Conservation (phyloP, 1,140 invertebrate genomes). For the Brachionus manjavacas region DNA sequence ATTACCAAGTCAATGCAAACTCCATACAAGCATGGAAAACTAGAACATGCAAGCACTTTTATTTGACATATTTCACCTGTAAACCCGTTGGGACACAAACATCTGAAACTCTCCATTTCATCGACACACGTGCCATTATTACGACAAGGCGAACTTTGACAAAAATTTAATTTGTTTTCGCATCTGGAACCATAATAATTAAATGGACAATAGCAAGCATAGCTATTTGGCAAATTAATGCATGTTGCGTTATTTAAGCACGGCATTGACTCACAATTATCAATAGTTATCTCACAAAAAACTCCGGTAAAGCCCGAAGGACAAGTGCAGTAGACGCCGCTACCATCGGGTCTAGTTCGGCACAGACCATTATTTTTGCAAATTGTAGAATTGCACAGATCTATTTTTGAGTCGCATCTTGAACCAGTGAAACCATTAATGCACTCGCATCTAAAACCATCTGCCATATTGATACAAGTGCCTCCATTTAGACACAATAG, state of each 20-base stretch:
- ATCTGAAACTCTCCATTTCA: constrained; percentile 67
- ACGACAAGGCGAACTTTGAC: constrained; percentile 50
- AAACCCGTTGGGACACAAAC: constrained; percentile 78
- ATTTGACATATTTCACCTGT: constrained; percentile 61
- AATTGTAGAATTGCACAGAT: neutral
- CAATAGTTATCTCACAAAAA: constrained; percentile 17
- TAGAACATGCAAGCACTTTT: constrained; percentile 14
- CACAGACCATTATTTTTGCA: constrained; percentile 41
- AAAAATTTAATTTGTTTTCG: constrained; percentile 22
- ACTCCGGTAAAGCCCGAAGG: constrained; percentile 14
- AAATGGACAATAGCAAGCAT: constrained; percentile 33
- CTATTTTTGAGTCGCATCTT: constrained; percentile 32
- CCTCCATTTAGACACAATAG: constrained; percentile 51
- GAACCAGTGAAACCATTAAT: constrained; percentile 41
- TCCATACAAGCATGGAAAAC: constrained; percentile 27
- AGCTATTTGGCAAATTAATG: neutral
- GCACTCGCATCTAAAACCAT: constrained; percentile 23
- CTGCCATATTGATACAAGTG: constrained; percentile 45
- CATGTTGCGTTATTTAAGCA: constrained; percentile 34
- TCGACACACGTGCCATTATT: constrained; percentile 66
- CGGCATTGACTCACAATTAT: constrained; percentile 24
- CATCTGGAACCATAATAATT: constrained; percentile 5
- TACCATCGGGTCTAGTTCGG: neutral
- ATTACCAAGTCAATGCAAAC: constrained; percentile 2
- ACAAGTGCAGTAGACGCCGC: constrained; percentile 20